A percentile compares a stretch with the other conserved stretches of the same genome.
Conservation (phyloP, 2,888 invertebrate genomes). For the Tetragonula carbonaria region DNA sequence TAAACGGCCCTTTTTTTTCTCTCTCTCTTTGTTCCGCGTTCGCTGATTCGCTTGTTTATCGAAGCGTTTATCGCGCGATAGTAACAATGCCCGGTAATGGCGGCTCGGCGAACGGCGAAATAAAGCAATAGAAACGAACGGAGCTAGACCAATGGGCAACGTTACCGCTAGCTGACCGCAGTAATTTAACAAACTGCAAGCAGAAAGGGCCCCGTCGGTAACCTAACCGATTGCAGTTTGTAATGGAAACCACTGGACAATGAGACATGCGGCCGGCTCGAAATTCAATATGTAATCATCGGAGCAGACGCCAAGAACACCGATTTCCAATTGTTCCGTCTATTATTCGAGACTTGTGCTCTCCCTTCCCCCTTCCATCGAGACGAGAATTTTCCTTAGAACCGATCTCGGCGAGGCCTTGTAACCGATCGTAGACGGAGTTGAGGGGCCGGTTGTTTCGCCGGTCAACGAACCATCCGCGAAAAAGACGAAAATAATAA, state of each 20-base stretch:
- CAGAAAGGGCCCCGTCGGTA: conserved; percentile 11
- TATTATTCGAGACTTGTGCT: background rate
- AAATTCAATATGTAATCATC: conserved; percentile 18
- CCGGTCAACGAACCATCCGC: background rate
- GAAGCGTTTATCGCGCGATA: conserved; percentile 22
- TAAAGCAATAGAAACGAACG: conserved; percentile 31
- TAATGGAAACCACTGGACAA: conserved; percentile 29
- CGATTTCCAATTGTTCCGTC: conserved; percentile 2
- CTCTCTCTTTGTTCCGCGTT: background rate
- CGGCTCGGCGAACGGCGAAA: background rate
- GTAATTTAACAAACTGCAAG: conserved; percentile 42
- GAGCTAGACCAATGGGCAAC: background rate
- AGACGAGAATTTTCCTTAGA: background rate
- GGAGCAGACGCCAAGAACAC: background rate
- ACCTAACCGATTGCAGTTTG: conserved; percentile 34
- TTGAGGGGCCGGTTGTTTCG: no score
- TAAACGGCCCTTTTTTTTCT: background rate
- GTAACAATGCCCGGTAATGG: background rate
- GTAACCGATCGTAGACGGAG: background rate
- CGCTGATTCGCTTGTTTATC: conserved; percentile 15
- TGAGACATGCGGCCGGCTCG: background rate
- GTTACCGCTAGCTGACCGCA: conserved; percentile 12
- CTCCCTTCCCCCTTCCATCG: background rate
- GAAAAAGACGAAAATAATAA: background rate
- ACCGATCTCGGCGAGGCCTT: background rate